Conservation (phyloP, 2,113 vertebrate genomes). For the Corvus hawaiiensis region DNA sequence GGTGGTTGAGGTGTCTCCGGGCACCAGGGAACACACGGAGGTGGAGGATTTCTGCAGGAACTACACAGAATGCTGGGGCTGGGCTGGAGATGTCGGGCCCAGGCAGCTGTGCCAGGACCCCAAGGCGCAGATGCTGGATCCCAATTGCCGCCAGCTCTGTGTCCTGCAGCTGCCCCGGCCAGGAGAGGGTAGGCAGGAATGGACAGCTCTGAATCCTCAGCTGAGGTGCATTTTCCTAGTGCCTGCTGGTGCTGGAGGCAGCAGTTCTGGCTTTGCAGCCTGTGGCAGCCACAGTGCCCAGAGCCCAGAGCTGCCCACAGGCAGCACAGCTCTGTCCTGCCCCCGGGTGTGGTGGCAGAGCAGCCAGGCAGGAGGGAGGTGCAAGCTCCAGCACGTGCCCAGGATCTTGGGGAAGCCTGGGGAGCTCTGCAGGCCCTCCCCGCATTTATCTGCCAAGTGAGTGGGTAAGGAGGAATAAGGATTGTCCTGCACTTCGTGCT, state of each 20-base stretch:
- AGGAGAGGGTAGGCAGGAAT: background rate
- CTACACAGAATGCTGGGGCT: background rate
- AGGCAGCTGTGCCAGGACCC: rapidly evolving
- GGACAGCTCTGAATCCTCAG: background rate
- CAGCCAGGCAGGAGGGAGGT: background rate
- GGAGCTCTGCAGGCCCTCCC: background rate
- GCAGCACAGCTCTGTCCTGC: background rate
- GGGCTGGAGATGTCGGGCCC: rapidly evolving
- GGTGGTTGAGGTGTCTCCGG: background rate
- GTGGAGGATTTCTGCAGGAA: background rate
- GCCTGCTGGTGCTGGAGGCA: background rate
- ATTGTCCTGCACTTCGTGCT: background rate
- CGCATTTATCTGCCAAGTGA: background rate
- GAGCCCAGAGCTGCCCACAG: rapidly evolving
- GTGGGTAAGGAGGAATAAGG: background rate
- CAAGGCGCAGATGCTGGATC: rapidly evolving
- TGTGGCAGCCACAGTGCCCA: background rate
- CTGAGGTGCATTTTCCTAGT: background rate
- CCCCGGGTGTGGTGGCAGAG: background rate
- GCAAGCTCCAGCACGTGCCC: background rate
- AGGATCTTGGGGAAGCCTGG: background rate
- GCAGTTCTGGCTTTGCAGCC: background rate
- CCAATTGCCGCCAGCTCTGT: background rate
- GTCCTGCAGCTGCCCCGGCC: rapidly evolving
- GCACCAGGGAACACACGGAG: background rate